A percentile compares a stretch with the other conserved stretches of the same genome.
Evolutionary conservation across 1,140 invertebrate genomes (phyloP).

Genomic region (Dreissena rostriformis): DNA sequence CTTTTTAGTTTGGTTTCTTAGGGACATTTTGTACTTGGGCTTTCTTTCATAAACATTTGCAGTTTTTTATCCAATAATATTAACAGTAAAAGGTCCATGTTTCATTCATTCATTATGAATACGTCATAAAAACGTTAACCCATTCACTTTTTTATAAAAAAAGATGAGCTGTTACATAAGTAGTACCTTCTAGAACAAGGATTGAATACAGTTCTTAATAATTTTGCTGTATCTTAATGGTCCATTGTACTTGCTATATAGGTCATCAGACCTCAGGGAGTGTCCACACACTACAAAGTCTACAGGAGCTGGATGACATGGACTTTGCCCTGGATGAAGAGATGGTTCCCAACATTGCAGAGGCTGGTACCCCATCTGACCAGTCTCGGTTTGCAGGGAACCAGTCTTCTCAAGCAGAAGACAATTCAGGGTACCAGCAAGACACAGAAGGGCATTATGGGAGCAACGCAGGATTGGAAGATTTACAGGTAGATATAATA

Average conservation of each 20-base stretch:
- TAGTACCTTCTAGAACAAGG: background rate
- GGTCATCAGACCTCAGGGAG: conserved; percentile 18
- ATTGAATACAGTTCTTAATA: background rate
- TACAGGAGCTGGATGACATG: conserved; percentile 55
- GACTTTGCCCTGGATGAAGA: conserved; percentile 66
- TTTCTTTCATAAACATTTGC: too few relatives aligned
- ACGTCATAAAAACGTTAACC: too few relatives aligned
- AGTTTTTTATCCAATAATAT: too few relatives aligned
- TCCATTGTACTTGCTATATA: background rate
- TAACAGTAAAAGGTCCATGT: too few relatives aligned
- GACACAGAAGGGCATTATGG: background rate
- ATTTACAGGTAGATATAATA: too few relatives aligned
- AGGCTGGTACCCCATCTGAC: background rate
- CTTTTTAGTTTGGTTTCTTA: too few relatives aligned
- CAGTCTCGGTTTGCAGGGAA: background rate
- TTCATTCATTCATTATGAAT: too few relatives aligned
- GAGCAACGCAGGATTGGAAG: too few relatives aligned
- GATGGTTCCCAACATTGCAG: conserved; percentile 61
- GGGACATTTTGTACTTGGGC: too few relatives aligned
- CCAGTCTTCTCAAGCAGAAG: background rate
- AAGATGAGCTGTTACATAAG: background rate
- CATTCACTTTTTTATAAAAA: background rate
- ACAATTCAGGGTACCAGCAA: background rate
- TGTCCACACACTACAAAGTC: conserved; percentile 19
- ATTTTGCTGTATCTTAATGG: background rate